These are phyloP conservation scores for Anguilla anguilla DNA, from an alignment of 2,797 vertebrate genomes.

Conservation along the genomic window DNA sequence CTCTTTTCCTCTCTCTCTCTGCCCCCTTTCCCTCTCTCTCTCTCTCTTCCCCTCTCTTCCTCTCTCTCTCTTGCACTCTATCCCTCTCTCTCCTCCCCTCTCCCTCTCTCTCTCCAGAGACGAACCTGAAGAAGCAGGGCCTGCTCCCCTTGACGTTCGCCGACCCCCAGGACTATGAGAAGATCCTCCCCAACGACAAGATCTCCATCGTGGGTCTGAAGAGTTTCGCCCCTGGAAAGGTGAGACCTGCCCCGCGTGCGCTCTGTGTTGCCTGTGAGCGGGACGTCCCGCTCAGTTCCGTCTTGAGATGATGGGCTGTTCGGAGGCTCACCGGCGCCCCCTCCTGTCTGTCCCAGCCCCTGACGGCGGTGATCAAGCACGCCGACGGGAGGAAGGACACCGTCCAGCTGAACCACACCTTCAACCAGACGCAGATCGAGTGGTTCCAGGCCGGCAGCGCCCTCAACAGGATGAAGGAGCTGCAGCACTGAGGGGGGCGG, in stretches of 20 bases:
- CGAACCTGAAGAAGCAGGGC: conserved; percentile 79
- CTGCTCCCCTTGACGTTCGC: conserved; percentile 86
- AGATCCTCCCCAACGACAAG: conserved; percentile 91
- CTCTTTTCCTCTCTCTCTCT: too few relatives aligned
- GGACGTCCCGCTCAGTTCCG: too few relatives aligned
- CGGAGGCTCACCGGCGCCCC: not conserved
- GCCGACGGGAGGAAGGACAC: conserved; percentile 86
- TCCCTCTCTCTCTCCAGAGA: conserved; percentile 61
- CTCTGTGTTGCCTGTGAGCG: too few relatives aligned
- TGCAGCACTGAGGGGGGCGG: conserved; percentile 51
- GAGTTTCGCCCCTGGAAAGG: conserved; percentile 87
- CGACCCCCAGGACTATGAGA: conserved; percentile 91
- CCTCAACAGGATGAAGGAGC: conserved; percentile 93
- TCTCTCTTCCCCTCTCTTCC: not conserved
- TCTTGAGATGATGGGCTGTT: too few relatives aligned
- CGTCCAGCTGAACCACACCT: conserved; percentile 87
- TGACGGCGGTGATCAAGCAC: conserved; percentile 87
- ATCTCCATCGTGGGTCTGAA: conserved; percentile 85
- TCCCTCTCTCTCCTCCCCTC: not conserved
- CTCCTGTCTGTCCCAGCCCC: conserved; percentile 67
- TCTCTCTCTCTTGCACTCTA: not conserved
- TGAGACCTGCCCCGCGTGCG: conserved; percentile 50
- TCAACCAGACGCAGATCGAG: conserved; percentile 93
- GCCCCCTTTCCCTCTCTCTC: too few relatives aligned
- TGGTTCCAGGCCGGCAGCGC: conserved; percentile 95